phyloP scores from a whole-genome alignment of 2,113 vertebrate species.

The Neolamprologus toae region DNA sequence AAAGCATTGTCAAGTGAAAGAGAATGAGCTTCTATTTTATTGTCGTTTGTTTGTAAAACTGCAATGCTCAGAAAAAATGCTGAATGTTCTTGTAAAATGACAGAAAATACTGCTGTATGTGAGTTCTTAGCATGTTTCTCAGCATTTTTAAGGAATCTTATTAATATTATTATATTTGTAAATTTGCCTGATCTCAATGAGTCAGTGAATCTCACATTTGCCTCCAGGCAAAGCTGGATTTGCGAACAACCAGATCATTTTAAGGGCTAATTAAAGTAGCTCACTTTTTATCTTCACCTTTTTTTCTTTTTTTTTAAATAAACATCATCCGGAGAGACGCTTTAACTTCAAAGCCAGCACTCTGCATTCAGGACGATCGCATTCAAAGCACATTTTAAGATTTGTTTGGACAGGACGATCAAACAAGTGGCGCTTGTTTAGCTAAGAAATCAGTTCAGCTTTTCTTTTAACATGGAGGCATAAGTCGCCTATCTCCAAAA shows the following conservation, averaged over 20 bases:
- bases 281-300: not conserved
- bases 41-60: not conserved
- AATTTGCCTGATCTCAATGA: not conserved
- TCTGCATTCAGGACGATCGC: not conserved
- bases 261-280: not conserved
- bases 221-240: not conserved
- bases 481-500: not conserved
- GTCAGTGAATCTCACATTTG: not conserved
- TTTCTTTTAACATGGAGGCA: not conserved
- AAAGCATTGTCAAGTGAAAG: not conserved
- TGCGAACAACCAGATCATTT: not conserved
- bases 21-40: not conserved
- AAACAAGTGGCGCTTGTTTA: not conserved
- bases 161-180: not conserved
- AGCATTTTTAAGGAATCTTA: not conserved
- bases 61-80: not conserved
- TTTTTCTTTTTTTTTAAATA: not conserved
- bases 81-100: not conserved
- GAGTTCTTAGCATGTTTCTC: fast-evolving
- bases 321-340: not conserved
- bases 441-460: not conserved
- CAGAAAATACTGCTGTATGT: not conserved
- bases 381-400: not conserved
- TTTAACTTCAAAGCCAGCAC: not conserved
- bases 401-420: not conserved